Conservation (phyloP, 2,797 vertebrate genomes). For the Sphenopsis melanotis region DNA sequence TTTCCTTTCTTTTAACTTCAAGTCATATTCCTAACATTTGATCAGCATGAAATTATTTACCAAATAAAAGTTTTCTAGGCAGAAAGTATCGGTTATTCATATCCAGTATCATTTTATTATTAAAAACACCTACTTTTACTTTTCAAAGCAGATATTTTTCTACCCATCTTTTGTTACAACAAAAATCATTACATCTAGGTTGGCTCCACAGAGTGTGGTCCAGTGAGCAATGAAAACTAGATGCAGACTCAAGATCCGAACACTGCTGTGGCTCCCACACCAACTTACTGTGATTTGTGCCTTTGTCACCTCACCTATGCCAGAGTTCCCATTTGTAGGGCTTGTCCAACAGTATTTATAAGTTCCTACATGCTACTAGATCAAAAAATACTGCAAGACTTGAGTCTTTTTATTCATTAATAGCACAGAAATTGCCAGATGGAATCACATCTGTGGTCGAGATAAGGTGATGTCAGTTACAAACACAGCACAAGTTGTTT, state of each 20-base stretch:
- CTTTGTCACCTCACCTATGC: not conserved
- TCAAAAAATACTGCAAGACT: not conserved
- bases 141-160: not conserved
- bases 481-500: not conserved
- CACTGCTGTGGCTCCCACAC: not conserved
- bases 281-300: not conserved
- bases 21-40: not conserved
- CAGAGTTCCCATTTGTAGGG: not conserved
- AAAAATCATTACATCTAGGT: not conserved
- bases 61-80: not conserved
- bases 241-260: not conserved
- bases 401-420: not conserved
- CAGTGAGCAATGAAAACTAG: not conserved
- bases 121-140: not conserved
- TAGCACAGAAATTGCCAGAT: conserved; percentile 5
- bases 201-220: not conserved
- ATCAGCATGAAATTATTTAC: not conserved
- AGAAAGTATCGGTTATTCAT: not conserved
- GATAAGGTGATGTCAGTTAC: conserved; percentile 5
- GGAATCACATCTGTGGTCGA: not conserved
- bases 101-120: not conserved
- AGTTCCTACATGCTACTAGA: not conserved
- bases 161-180: not conserved
- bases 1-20: not conserved
- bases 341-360: not conserved